These are phyloP conservation scores for Halocynthia aurantium DNA, from an alignment of 23 tunicate genomes.

Conservation along the genomic window DNA sequence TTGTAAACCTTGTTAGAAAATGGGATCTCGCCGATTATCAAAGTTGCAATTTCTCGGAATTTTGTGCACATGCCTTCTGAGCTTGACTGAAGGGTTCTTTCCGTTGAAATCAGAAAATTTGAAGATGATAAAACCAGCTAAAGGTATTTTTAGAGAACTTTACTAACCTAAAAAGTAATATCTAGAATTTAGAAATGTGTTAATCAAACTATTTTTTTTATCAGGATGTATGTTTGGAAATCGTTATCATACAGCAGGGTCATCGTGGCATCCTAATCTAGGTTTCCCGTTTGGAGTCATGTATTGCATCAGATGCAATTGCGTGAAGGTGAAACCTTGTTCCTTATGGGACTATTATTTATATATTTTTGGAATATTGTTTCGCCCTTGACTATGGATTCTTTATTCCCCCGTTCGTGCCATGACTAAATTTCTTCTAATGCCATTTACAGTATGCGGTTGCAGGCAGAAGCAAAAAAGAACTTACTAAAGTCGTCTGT, in stretches of 20 bases:
- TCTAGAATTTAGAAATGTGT: not conserved
- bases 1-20: too few species aligned
- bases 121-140: not conserved
- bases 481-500: constrained; percentile 44
- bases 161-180: not conserved
- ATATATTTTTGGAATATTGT: not conserved
- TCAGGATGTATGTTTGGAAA: constrained; percentile 65
- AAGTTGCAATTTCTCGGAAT: too few species aligned
- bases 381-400: too few species aligned
- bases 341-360: not conserved
- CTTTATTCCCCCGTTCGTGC: too few species aligned
- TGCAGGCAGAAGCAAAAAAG: not conserved
- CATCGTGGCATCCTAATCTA: constrained; percentile 82
- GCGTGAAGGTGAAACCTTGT: constrained; percentile 31
- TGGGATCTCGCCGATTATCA: too few species aligned
- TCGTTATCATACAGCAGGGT: constrained; percentile 44
- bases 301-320: constrained; percentile 68
- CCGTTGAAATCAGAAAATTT: constrained; percentile 4
- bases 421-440: too few species aligned
- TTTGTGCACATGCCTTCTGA: too few species aligned
- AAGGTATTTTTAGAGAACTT: not conserved
- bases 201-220: not conserved
- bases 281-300: constrained; percentile 65
- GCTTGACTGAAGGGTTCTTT: not conserved
- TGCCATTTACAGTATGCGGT: not conserved